Percentiles rank a stretch among this genome's conserved stretches.
phyloP scores from a whole-genome alignment of 1,140 invertebrate genomes.

The Delia radicum region DNA sequence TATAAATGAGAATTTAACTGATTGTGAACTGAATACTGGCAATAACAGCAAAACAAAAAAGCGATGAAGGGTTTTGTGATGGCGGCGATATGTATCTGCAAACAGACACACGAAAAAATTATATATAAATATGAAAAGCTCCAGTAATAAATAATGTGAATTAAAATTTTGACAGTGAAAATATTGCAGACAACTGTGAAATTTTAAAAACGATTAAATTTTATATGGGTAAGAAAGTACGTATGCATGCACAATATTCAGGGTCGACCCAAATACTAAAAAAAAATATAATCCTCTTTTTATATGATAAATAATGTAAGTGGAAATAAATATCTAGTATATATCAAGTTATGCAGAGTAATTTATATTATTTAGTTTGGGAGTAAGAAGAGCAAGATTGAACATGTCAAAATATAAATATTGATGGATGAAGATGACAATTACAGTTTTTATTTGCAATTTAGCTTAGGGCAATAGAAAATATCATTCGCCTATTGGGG shows the following conservation, averaged over 20 bases:
- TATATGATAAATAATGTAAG: too few species aligned
- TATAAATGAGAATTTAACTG: slow-evolving; percentile 2
- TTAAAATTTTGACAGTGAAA: slow-evolving; percentile 23
- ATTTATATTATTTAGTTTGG: too few species aligned
- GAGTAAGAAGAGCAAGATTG: too few species aligned
- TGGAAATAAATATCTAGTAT: too few species aligned
- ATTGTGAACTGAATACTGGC: background rate
- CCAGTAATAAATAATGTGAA: slow-evolving; percentile 22
- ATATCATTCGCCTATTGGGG: too few species aligned
- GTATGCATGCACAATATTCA: background rate
- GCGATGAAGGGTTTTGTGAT: slow-evolving; percentile 9
- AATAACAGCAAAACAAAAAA: background rate
- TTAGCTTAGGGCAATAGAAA: too few species aligned
- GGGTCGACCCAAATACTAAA: background rate
- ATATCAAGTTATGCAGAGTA: too few species aligned
- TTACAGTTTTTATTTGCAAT: too few species aligned
- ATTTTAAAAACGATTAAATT: slow-evolving; percentile 21
- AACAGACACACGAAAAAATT: background rate
- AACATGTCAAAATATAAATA: too few species aligned
- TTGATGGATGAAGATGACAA: too few species aligned
- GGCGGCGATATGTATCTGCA: slow-evolving; percentile 9
- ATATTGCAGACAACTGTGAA: slow-evolving; percentile 18
- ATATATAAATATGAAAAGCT: background rate
- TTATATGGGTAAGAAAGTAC: background rate
- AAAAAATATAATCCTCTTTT: background rate